These are phyloP conservation scores for Poecilus cupreus DNA, from an alignment of 2,888 invertebrate genomes.

Conservation along the genomic window DNA sequence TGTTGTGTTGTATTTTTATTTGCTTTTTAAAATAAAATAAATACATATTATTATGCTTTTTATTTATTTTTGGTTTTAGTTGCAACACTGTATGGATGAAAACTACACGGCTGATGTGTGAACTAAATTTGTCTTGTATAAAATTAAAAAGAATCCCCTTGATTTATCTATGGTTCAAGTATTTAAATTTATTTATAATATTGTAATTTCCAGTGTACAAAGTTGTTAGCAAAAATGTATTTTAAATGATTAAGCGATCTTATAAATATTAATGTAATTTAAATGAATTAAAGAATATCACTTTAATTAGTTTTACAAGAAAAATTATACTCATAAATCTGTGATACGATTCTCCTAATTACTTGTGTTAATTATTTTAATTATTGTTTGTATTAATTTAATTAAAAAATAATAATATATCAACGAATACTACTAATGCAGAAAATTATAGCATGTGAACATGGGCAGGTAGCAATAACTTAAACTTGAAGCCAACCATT, in stretches of 20 bases:
- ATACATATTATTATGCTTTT: no score
- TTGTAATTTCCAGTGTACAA: not conserved
- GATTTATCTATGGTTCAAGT: no score
- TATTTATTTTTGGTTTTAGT: no score
- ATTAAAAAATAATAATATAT: conserved; percentile 59
- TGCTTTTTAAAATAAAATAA: not conserved
- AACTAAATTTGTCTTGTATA: no score
- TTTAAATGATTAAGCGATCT: not conserved
- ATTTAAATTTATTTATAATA: no score
- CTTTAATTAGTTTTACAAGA: conserved; percentile 46
- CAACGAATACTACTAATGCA: conserved; percentile 45
- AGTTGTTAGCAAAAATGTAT: not conserved
- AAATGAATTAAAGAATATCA: conserved; percentile 23
- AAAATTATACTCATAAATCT: conserved; percentile 35
- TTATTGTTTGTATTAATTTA: conserved; percentile 58
- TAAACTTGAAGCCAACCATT: conserved; percentile 12
- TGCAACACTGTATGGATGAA: no score
- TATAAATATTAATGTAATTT: conserved; percentile 31
- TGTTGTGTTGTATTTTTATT: not conserved
- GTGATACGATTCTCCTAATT: conserved; percentile 35
- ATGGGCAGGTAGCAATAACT: conserved; percentile 28
- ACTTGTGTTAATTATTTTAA: conserved; percentile 50
- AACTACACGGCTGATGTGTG: no score
- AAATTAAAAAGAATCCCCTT: no score
- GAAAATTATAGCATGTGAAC: conserved; percentile 53